Evolutionary conservation across 2,888 invertebrate species (phyloP).

Genomic region (Himalopsyche anomala): DNA sequence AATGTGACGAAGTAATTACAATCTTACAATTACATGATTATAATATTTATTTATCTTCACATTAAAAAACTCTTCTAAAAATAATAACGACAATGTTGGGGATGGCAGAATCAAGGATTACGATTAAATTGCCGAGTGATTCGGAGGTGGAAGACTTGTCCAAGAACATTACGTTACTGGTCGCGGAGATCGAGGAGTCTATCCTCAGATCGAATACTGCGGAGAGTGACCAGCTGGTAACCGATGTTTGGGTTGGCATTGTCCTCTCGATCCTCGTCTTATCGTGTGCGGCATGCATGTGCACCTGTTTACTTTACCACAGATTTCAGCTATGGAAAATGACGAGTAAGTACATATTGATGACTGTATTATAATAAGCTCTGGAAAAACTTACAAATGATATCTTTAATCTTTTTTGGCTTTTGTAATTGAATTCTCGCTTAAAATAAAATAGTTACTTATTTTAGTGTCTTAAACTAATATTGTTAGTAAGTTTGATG

Average conservation of each 20-base stretch:
- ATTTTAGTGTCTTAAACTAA: too few relatives aligned
- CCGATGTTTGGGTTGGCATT: conserved; percentile 81
- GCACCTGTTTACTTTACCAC: conserved; percentile 80
- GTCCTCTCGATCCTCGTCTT: conserved; percentile 79
- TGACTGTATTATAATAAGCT: not conserved
- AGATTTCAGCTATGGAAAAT: conserved; percentile 81
- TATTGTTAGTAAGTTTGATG: too few relatives aligned
- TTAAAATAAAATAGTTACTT: too few relatives aligned
- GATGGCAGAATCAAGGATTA: conserved; percentile 60
- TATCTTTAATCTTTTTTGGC: not conserved
- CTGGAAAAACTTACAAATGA: not conserved
- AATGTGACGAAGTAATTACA: too few relatives aligned
- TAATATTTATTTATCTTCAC: not conserved
- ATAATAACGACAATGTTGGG: conserved; percentile 55
- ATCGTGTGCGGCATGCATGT: conserved; percentile 80
- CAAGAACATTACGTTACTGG: conserved; percentile 59
- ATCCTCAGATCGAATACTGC: conserved; percentile 53
- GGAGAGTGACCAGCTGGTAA: conserved; percentile 74
- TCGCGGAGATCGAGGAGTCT: conserved; percentile 62
- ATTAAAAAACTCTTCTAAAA: not conserved
- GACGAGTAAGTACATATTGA: not conserved
- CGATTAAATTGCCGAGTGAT: conserved; percentile 60
- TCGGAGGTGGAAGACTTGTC: conserved; percentile 56
- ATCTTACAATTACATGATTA: too few relatives aligned
- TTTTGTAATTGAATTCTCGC: too few relatives aligned